Evolutionary conservation across 2,888 invertebrate species (phyloP), one percentile per base, ranked within the genome.

Genomic region (Andrena camellia): DNA sequence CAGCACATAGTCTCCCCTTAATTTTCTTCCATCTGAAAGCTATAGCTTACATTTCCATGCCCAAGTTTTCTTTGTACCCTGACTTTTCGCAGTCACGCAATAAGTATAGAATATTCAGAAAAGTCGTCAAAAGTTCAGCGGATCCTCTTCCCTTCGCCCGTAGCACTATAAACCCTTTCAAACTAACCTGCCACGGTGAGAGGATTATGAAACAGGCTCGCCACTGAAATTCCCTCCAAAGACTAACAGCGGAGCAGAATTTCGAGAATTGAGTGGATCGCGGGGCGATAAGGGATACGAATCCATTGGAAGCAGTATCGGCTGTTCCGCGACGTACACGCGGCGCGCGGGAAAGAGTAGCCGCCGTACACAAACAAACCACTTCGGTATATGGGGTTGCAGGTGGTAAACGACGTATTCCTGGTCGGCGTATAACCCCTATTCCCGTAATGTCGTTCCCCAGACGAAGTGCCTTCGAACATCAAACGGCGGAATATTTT

Each of bases 401-500:
- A 86, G 83, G 84, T 89, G 88, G 89, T 84, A 84, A 89, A 86
- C 82, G 86, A 72, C 69, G 82, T 73, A 75, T 80, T 74, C 57
- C 69, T 60, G 68, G 60, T 54, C 54, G 64, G 52, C 63, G 78
- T 76, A 82, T 70, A 85, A 84, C 75, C 74, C 74, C 83, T 78
- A 84, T 86, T 85, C 80, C 81, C 48, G 86, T 87, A 87, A 87
- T 87, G 88, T 88, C 84, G 85, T 89, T 90, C 84, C 83, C 75
- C 77, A 63, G 84, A 85, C 84, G 85, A 90, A 87, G 87, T 89
- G 83, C 84, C 89, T 88, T 90, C 87, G 88, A 89, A 90, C 88
- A 91, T 91, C 92, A 91, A 91, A 91, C 88, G 86, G 81, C 77
- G 76, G 83, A 85, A 90, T 91, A 89, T 90, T 86, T 88, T 82